Conservation (phyloP, 2,888 invertebrate species). For the Stenodema calcarata region DNA sequence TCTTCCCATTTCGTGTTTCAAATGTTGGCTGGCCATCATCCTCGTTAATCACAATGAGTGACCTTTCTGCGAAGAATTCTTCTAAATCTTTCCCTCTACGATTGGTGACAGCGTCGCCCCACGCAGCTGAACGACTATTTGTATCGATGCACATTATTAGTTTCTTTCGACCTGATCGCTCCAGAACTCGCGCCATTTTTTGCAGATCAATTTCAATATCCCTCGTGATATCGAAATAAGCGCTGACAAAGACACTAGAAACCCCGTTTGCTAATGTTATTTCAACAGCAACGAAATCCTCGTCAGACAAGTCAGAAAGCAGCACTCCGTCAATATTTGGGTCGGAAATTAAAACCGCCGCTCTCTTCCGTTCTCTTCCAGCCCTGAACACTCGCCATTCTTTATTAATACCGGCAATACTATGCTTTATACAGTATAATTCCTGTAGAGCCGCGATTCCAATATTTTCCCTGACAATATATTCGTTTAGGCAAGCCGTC, state of each 20-base stretch:
- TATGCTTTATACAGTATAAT: not conserved
- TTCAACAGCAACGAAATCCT: slow-evolving; percentile 6
- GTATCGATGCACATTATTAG: not conserved
- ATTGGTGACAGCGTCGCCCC: not conserved
- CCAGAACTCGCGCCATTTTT: not conserved
- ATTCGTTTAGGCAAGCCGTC: not conserved
- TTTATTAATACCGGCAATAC: not conserved
- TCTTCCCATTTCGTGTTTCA: not conserved
- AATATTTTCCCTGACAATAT: not conserved
- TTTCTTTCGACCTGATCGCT: not conserved
- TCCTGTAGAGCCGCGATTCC: not conserved
- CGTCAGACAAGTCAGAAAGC: not conserved
- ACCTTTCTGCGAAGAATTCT: not conserved
- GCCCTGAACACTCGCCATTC: not conserved
- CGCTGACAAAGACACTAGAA: not conserved
- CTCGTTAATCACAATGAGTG: not conserved
- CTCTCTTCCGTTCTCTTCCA: not conserved
- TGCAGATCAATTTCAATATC: not conserved
- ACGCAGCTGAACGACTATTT: not conserved
- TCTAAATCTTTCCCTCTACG: not conserved
- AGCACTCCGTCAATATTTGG: not conserved
- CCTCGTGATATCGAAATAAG: not conserved
- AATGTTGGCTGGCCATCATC: not conserved
- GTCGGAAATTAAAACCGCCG: not conserved
- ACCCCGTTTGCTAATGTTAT: not conserved